Conservation (phyloP, 2,888 invertebrate species). For the Cremastinae sp. region DNA sequence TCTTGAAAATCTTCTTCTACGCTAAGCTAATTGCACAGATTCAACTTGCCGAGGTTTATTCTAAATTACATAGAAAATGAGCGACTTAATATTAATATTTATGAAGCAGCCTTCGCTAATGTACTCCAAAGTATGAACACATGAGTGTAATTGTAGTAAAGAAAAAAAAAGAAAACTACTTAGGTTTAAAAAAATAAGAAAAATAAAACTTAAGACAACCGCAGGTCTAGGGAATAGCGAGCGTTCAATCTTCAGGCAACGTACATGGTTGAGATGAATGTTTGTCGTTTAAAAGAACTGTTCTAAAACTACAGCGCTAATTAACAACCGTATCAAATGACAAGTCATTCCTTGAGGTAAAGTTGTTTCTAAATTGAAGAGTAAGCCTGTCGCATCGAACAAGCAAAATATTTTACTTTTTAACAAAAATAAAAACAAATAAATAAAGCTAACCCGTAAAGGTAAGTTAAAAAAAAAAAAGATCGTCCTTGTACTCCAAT, state of each 20-base stretch:
- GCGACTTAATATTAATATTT: no score
- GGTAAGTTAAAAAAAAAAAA: background rate
- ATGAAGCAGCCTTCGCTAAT: no score
- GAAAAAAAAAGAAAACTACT: no score
- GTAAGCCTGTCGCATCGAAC: background rate
- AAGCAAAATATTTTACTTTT: background rate
- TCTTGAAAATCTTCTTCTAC: no score
- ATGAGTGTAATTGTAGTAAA: no score
- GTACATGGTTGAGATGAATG: background rate
- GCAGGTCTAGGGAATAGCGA: background rate
- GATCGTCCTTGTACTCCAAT: slow-evolving; percentile 2
- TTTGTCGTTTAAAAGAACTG: background rate
- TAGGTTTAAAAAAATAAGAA: background rate
- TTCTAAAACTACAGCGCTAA: background rate
- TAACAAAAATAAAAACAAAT: background rate
- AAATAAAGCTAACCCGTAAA: background rate
- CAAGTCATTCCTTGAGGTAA: background rate
- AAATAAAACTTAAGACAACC: background rate
- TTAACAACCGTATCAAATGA: slow-evolving; percentile 11
- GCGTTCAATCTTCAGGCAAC: slow-evolving; percentile 42
- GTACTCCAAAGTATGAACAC: no score
- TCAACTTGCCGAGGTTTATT: no score
- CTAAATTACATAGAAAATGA: no score
- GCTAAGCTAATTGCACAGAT: no score
- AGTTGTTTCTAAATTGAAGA: background rate